Evolutionary conservation across 2,797 vertebrate genomes (phyloP).

Genomic region (Phoxinus dragarum): DNA sequence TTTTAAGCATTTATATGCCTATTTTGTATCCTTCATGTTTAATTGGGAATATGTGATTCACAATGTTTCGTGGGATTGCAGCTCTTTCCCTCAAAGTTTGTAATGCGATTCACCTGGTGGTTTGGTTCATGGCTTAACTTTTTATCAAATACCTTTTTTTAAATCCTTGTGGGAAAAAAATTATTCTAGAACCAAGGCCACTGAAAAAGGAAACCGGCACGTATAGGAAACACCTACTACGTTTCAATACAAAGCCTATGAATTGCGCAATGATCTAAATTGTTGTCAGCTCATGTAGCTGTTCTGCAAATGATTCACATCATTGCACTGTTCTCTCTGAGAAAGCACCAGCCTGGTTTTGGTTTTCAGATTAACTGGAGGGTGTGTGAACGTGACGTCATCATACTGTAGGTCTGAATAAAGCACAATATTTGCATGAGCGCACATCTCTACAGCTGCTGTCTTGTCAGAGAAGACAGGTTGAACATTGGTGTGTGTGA

Average conservation of each 20-base stretch:
- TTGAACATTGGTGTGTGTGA: not conserved
- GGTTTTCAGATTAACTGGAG: not conserved
- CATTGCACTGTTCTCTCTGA: not conserved
- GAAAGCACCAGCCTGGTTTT: not conserved
- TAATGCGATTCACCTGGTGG: not conserved
- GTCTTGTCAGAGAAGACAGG: not conserved
- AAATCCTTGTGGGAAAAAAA: not conserved
- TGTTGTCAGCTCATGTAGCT: not conserved
- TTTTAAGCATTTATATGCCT: not conserved
- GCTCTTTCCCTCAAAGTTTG: not conserved
- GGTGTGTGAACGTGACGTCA: slow-evolving; percentile 15
- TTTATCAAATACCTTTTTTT: not conserved
- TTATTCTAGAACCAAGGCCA: not conserved
- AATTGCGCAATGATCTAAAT: not conserved
- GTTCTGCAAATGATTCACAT: not conserved
- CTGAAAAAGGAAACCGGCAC: not conserved
- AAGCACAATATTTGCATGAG: slow-evolving; percentile 15
- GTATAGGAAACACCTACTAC: not conserved
- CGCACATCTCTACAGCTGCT: not conserved
- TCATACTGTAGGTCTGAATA: not conserved
- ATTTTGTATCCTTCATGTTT: not conserved
- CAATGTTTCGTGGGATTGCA: not conserved
- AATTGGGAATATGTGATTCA: not conserved
- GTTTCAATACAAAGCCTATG: not conserved
- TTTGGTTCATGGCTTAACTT: not conserved